phyloP scores from a whole-genome alignment of 1,140 invertebrate species.

The Ips typographus region DNA sequence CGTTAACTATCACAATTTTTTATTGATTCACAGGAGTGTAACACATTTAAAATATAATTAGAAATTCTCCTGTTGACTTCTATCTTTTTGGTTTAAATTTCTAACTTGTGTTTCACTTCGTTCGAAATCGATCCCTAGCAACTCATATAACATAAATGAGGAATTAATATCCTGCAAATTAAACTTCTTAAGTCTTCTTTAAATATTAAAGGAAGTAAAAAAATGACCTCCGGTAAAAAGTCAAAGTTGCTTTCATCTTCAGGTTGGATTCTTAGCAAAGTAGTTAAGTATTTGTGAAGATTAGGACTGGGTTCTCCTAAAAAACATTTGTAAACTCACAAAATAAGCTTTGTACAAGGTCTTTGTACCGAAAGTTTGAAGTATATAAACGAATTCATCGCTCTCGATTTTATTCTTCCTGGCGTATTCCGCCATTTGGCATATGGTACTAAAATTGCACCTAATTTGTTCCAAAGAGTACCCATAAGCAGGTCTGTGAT shows the following conservation, averaged over 20 bases:
- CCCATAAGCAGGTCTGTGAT: slow-evolving; percentile 65
- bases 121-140: slow-evolving; percentile 12
- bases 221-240: slow-evolving; percentile 42
- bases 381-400: slow-evolving; percentile 38
- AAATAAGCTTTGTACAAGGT: neutral
- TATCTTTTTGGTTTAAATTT: neutral
- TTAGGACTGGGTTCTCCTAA: slow-evolving; percentile 37
- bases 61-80: neutral
- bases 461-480: slow-evolving; percentile 49
- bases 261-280: slow-evolving; percentile 24
- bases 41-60: too few relatives aligned
- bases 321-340: slow-evolving; percentile 11
- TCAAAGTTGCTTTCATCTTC: slow-evolving; percentile 33
- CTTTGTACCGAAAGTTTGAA: slow-evolving; percentile 35
- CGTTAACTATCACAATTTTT: too few relatives aligned
- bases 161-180: slow-evolving; percentile 1
- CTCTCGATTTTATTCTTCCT: slow-evolving; percentile 27
- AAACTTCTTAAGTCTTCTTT: slow-evolving; percentile 4
- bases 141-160: slow-evolving; percentile 8
- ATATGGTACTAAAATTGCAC: slow-evolving; percentile 37
- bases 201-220: neutral
- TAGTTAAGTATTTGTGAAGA: slow-evolving; percentile 35
- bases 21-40: too few relatives aligned
- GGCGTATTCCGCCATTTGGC: slow-evolving; percentile 29
- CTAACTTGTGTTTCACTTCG: slow-evolving; percentile 8